Conservation (phyloP, 2,888 invertebrate species). For the Calephelis perditalis region DNA sequence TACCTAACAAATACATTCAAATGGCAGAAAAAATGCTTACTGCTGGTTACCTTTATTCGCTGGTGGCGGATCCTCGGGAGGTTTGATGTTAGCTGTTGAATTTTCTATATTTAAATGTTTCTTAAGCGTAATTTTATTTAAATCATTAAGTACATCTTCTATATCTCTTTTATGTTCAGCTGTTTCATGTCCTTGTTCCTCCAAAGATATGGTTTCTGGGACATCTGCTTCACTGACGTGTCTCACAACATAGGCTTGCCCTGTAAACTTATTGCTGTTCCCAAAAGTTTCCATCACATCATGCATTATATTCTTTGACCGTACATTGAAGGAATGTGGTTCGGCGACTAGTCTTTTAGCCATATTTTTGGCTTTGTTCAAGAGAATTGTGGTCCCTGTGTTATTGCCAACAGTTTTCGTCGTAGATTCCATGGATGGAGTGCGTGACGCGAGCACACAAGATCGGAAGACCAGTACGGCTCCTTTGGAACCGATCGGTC, state of each 20-base stretch:
- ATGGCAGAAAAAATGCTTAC: background rate
- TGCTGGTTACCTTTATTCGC: constrained; percentile 39
- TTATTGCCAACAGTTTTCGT: constrained; percentile 63
- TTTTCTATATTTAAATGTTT: constrained; percentile 66
- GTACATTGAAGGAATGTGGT: constrained; percentile 58
- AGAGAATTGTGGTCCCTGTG: constrained; percentile 59
- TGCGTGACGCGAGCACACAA: constrained; percentile 74
- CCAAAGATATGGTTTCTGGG: constrained; percentile 43
- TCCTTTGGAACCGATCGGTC: constrained; percentile 79
- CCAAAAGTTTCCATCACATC: constrained; percentile 73
- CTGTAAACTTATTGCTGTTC: constrained; percentile 45
- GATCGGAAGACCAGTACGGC: constrained; percentile 83
- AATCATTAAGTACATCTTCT: constrained; percentile 65
- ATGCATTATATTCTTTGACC: constrained; percentile 68
- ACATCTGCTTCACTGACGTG: constrained; percentile 59
- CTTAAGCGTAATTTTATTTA: constrained; percentile 68
- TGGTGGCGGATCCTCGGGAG: constrained; percentile 56
- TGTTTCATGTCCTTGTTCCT: constrained; percentile 57
- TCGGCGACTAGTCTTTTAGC: constrained; percentile 62
- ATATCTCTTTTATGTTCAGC: constrained; percentile 59
- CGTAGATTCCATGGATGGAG: constrained; percentile 65
- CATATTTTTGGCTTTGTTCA: constrained; percentile 71
- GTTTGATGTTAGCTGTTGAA: constrained; percentile 67
- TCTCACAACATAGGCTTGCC: constrained; percentile 57
- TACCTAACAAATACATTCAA: too few relatives aligned